Conservation (phyloP, 2,113 vertebrate species). For the Stercorarius parasiticus region DNA sequence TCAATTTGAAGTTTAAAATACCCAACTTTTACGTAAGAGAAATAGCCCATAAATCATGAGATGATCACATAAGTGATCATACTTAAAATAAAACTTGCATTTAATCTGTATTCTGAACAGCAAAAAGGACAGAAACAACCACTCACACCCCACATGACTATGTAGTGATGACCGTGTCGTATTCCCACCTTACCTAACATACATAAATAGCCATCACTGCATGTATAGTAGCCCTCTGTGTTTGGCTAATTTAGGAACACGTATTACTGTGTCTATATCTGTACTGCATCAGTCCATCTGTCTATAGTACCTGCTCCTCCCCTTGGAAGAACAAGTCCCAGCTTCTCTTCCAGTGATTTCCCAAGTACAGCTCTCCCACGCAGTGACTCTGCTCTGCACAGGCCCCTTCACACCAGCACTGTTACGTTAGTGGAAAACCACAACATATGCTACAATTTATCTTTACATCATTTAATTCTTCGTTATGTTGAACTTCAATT, state of each 20-base stretch:
- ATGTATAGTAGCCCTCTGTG: background rate
- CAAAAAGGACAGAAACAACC: background rate
- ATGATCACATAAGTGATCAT: background rate
- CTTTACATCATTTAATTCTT: background rate
- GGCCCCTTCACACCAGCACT: background rate
- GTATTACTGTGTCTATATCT: rapidly evolving
- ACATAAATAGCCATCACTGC: background rate
- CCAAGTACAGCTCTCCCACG: background rate
- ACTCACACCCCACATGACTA: background rate
- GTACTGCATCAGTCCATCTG: rapidly evolving
- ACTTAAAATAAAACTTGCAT: background rate
- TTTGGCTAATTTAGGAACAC: background rate
- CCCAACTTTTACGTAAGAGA: background rate
- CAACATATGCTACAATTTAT: background rate
- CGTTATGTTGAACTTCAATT: background rate
- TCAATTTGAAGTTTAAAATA: background rate
- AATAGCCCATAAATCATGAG: background rate
- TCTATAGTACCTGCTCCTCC: rapidly evolving
- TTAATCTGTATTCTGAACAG: background rate
- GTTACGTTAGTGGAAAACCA: background rate
- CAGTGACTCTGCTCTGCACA: background rate
- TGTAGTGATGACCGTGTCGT: rapidly evolving
- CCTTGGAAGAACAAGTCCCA: background rate
- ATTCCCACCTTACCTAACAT: background rate
- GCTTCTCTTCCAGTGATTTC: background rate